Percentiles rank a stretch among this genome's conserved stretches.
These are phyloP conservation scores for Calonectris borealis DNA, from an alignment of 2,113 vertebrate genomes.

Conservation along the genomic window DNA sequence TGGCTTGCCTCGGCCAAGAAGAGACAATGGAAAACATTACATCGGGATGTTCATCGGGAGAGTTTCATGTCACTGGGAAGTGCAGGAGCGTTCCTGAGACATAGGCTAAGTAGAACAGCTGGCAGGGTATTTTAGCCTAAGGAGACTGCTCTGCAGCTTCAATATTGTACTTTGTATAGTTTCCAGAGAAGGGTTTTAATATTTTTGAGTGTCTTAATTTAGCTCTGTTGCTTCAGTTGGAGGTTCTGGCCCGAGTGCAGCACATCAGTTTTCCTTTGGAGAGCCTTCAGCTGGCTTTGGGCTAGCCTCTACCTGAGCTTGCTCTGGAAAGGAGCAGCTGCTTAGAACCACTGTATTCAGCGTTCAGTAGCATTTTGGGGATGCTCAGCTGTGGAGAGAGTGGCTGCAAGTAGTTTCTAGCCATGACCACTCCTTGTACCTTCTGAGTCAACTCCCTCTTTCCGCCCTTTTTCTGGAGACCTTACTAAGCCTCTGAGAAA, in stretches of 20 bases:
- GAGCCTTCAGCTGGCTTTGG: background rate
- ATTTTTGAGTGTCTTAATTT: background rate
- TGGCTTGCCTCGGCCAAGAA: background rate
- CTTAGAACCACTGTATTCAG: background rate
- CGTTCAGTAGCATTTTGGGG: background rate
- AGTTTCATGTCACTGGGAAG: background rate
- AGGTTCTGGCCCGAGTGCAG: background rate
- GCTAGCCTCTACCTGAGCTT: background rate
- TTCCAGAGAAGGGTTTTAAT: background rate
- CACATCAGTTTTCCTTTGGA: background rate
- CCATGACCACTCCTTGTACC: background rate
- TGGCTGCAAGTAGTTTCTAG: background rate
- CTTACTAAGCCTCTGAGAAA: background rate
- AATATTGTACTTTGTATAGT: background rate
- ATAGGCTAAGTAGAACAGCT: background rate
- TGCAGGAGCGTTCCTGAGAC: background rate
- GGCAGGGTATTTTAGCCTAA: background rate
- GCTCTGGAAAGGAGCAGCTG: background rate
- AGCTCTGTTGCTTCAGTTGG: background rate
- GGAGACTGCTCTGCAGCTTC: background rate
- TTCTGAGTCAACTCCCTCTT: background rate
- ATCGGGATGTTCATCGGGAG: background rate
- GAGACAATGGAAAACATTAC: constrained; percentile 1
- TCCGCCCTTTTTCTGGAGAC: background rate
- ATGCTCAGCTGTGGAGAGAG: background rate